A percentile compares a stretch with the other conserved stretches of the same genome.
Evolutionary conservation across 2,888 invertebrate species (phyloP).

Genomic region (Leptothorax acervorum): DNA sequence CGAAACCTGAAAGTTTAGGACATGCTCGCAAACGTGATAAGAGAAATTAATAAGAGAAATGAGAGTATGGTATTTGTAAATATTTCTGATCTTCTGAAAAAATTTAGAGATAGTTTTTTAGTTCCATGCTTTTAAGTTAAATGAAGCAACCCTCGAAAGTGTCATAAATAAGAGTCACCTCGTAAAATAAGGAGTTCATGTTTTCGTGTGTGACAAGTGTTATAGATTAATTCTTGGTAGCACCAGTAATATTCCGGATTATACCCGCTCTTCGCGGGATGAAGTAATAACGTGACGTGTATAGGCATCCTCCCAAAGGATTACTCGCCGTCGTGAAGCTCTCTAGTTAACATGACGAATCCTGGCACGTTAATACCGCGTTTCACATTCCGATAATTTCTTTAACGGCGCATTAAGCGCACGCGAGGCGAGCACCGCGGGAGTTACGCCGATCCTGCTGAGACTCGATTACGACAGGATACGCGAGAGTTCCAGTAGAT

Average conservation of each 20-base stretch:
- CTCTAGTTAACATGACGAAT: slow-evolving; percentile 52
- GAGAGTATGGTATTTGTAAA: not conserved
- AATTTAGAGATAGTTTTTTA: not conserved
- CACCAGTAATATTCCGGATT: slow-evolving; percentile 21
- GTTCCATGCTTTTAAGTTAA: not conserved
- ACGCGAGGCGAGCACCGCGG: slow-evolving; percentile 52
- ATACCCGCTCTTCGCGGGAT: not conserved
- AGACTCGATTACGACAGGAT: slow-evolving; percentile 59
- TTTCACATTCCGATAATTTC: slow-evolving; percentile 59
- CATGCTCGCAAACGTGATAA: not conserved
- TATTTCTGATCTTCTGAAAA: not conserved
- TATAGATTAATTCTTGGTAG: slow-evolving; percentile 14
- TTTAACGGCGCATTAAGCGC: slow-evolving; percentile 52
- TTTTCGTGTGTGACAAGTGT: not conserved
- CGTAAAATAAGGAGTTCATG: not conserved
- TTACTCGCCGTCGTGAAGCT: slow-evolving; percentile 27
- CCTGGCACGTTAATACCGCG: slow-evolving; percentile 45
- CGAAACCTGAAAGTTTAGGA: slow-evolving; percentile 5
- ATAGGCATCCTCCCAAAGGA: slow-evolving; percentile 1
- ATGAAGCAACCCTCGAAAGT: not conserved
- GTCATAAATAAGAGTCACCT: not conserved
- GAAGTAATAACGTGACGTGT: slow-evolving; percentile 39
- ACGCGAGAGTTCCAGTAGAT: slow-evolving; percentile 57
- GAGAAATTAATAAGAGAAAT: not conserved
- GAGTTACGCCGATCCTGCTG: slow-evolving; percentile 61